Conservation (phyloP, 1,140 invertebrate species). For the Limonius californicus region DNA sequence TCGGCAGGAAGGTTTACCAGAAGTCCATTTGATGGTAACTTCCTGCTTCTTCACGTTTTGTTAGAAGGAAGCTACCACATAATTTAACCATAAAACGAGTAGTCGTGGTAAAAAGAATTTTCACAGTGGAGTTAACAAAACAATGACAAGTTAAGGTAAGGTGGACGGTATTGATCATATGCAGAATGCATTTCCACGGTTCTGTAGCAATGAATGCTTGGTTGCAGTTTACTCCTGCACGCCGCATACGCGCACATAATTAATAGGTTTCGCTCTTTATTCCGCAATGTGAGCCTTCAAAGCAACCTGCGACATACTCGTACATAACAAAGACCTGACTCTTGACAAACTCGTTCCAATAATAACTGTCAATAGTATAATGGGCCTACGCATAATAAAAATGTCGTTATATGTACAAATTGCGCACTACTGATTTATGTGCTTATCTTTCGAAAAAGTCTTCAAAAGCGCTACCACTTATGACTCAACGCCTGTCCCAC, state of each 20-base stretch:
- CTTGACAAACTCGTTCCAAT: slow-evolving; percentile 15
- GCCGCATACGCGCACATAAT: slow-evolving; percentile 9
- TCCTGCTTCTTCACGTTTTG: no score
- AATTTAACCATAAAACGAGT: no score
- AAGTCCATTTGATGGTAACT: no score
- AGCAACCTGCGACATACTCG: slow-evolving; percentile 3
- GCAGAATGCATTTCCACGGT: slow-evolving; percentile 7
- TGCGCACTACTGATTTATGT: slow-evolving; percentile 4
- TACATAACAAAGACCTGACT: slow-evolving; percentile 15
- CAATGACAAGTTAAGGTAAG: neutral
- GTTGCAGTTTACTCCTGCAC: slow-evolving; percentile 7
- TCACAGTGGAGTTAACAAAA: no score
- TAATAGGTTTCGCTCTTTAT: slow-evolving; percentile 18
- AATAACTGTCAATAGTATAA: slow-evolving; percentile 9
- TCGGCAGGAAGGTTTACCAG: no score
- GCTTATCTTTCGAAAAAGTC: neutral
- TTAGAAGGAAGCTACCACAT: no score
- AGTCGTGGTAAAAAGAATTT: no score
- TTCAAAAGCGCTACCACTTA: no score
- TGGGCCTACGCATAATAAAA: slow-evolving; percentile 1
- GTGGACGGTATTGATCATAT: neutral
- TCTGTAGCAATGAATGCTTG: slow-evolving; percentile 1
- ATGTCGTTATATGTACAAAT: slow-evolving; percentile 8
- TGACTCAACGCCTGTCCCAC: no score
- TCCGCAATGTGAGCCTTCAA: slow-evolving; percentile 7